A percentile compares a stretch with the other conserved stretches of the same genome.
Evolutionary conservation across 1,140 invertebrate species (phyloP).

Genomic region (Eriosoma lanigerum): DNA sequence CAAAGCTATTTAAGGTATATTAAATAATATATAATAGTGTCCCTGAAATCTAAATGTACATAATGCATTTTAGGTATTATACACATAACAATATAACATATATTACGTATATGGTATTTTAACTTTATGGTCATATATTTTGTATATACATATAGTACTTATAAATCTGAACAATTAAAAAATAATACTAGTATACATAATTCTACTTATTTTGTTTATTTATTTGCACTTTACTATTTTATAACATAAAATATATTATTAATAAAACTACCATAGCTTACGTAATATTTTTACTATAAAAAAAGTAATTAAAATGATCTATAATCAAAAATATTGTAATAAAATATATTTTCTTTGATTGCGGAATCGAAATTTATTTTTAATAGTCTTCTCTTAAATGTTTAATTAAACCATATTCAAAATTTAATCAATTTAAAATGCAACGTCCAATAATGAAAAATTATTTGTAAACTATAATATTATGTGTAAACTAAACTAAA

Average conservation of each 20-base stretch:
- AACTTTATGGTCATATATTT: not conserved
- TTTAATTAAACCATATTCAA: too few relatives aligned
- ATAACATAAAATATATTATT: not conserved
- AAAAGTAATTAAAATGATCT: not conserved
- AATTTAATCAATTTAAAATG: too few relatives aligned
- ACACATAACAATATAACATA: not conserved
- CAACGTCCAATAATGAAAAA: too few relatives aligned
- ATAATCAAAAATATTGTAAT: not conserved
- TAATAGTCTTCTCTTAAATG: too few relatives aligned
- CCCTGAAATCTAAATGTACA: not conserved
- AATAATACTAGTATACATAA: not conserved
- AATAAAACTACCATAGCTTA: not conserved
- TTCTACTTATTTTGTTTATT: not conserved
- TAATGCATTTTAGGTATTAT: not conserved
- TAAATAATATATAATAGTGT: constrained; percentile 14
- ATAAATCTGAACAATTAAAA: not conserved
- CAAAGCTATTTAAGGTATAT: not conserved
- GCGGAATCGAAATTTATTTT: too few relatives aligned
- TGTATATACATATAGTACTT: not conserved
- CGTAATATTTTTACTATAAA: constrained; percentile 7
- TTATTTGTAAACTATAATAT: too few relatives aligned
- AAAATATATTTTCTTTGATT: not conserved
- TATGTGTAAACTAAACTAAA: too few relatives aligned
- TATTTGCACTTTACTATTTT: constrained; percentile 1
- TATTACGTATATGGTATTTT: not conserved